Conservation (phyloP, 2,888 invertebrate genomes). For the Lydus trimaculatus region DNA sequence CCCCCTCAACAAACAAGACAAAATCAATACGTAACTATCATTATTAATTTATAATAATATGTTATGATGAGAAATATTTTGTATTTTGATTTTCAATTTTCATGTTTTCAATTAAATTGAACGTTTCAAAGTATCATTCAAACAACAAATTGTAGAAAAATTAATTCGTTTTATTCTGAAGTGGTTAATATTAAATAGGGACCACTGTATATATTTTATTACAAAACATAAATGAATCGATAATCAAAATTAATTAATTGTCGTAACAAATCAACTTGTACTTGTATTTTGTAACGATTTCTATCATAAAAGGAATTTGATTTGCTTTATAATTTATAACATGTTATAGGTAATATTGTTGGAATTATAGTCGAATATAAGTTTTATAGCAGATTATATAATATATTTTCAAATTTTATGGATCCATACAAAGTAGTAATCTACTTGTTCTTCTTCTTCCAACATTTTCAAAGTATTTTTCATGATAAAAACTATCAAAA, state of each 20-base stretch:
- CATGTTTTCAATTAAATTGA: too few species aligned
- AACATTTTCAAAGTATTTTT: neutral
- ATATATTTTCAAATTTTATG: slow-evolving; percentile 37
- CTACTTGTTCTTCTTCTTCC: neutral
- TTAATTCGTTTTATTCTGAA: too few species aligned
- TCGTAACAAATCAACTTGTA: neutral
- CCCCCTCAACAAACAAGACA: too few species aligned
- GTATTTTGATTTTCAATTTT: too few species aligned
- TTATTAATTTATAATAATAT: too few species aligned
- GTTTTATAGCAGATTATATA: slow-evolving; percentile 34
- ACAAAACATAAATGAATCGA: neutral
- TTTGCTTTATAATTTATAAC: slow-evolving; percentile 31
- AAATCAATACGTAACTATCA: too few species aligned
- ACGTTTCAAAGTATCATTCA: too few species aligned
- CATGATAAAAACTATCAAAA: neutral
- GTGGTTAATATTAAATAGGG: too few species aligned
- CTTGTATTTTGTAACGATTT: neutral
- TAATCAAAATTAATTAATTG: neutral
- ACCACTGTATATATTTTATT: neutral
- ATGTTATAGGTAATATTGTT: slow-evolving; percentile 37
- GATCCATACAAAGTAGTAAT: slow-evolving; percentile 37
- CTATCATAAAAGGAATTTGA: neutral
- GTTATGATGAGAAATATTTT: too few species aligned
- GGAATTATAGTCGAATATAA: slow-evolving; percentile 33
- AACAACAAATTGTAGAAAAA: too few species aligned